Base-by-base conservation (phyloP, 2,797 vertebrate genomes). In the Anisognathus igniventris region DNA sequence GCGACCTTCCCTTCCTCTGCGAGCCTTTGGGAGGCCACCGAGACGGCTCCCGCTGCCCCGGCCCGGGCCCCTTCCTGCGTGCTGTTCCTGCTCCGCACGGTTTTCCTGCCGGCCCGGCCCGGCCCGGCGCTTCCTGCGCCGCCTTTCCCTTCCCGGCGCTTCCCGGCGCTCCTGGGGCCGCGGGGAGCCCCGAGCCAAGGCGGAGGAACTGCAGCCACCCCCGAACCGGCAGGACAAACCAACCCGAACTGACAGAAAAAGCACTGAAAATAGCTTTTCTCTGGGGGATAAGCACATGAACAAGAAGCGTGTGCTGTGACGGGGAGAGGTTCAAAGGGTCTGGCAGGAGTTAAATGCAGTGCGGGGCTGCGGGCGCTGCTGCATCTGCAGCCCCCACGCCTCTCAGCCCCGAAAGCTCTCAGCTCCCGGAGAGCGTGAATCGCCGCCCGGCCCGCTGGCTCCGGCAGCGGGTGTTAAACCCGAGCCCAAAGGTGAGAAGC, bases 61-160 rank as follows among this genome's bases (percentile, higher is more conserved):
- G 60, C 9, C 40, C 56, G 25, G 16, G 39, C 74, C 86, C 61
- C 39, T 87, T 78, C 76, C 87, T 76, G 57, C 37, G 65, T 56
- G 78, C 92, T 8, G 86, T 39, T 91, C 93, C 90, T 56, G 71
- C 57, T 27, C 56, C 73, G 7, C 18, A 16, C 0, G 22, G 35
- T 28, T 61, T 86, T 91, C 74, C 73, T 83, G 91, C 83, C 77
- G 58, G 84, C 53, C 66, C 62, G 58, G 84, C 53, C 66, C 62
- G 44, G 51, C 45, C 45, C 50, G 54, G 31, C 78, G 37, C 39
- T 81, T 90, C 61, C 80, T 64, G 71, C 22, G 22, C 91, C 61
- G 33, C 68, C 0, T 18, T 79, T 39, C 76, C 74, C 64, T 73
- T 74, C 42, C 31, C 51, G 15, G 31, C 58, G 20, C 54, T 44